Evolutionary conservation across 53 echinoderm and acorn worm genomes (phyloP).

Genomic region (Echinarachnius parma): DNA sequence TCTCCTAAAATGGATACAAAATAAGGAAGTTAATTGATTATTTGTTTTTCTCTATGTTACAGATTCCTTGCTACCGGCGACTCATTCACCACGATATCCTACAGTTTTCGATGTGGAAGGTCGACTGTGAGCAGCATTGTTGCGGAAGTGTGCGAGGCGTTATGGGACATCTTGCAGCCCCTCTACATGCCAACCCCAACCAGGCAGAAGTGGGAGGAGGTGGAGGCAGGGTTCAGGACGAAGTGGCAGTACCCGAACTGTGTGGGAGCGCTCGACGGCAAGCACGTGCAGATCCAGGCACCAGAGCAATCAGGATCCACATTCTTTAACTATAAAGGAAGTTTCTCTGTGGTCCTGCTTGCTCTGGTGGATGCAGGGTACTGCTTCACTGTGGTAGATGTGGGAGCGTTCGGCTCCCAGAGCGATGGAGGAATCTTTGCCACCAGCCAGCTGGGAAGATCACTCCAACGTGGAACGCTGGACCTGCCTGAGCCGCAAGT

Average conservation of each 20-base stretch:
- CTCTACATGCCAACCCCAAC: slow-evolving; percentile 23
- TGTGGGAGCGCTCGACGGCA: slow-evolving; percentile 60
- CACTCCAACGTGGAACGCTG: slow-evolving; percentile 1
- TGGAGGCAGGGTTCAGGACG: slow-evolving; percentile 20
- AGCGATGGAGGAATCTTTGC: slow-evolving; percentile 53
- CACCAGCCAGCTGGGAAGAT: slow-evolving; percentile 13
- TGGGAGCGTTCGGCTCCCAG: slow-evolving; percentile 44
- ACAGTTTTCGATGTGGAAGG: not conserved
- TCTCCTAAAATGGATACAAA: too few species aligned
- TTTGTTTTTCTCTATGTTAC: too few species aligned
- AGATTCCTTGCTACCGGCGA: slow-evolving; percentile 21
- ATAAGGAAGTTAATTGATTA: too few species aligned
- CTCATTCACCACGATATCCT: not conserved
- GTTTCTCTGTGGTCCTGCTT: slow-evolving; percentile 44
- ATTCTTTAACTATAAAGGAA: slow-evolving; percentile 60
- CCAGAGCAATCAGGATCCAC: slow-evolving; percentile 39
- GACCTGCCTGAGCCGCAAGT: slow-evolving; percentile 10
- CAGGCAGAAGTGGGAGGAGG: slow-evolving; percentile 5
- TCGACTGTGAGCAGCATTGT: not conserved
- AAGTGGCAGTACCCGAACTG: slow-evolving; percentile 65
- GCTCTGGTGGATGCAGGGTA: slow-evolving; percentile 55
- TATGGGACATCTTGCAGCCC: not conserved
- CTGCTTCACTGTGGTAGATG: slow-evolving; percentile 39
- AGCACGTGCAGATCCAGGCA: slow-evolving; percentile 41
- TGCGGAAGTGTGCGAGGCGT: not conserved